Conservation (phyloP, 2,797 vertebrate species). For the Coregonus suidteri region DNA sequence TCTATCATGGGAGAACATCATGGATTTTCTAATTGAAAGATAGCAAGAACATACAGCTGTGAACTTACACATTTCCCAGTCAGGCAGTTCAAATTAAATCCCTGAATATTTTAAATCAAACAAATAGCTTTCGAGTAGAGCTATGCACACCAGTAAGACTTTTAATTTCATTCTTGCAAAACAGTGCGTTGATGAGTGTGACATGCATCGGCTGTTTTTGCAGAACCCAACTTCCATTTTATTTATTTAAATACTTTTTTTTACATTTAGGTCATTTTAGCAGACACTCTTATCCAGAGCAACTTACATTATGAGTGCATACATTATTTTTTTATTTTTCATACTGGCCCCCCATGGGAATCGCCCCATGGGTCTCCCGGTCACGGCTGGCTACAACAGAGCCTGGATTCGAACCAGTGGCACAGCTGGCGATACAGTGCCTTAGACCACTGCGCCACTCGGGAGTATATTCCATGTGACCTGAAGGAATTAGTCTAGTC, state of each 20-base stretch:
- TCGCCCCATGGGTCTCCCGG: too few relatives aligned
- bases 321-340: too few relatives aligned
- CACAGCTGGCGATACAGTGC: too few relatives aligned
- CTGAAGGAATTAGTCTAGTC: constrained; percentile 47
- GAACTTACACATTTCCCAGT: constrained; percentile 16
- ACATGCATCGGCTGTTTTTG: constrained; percentile 26
- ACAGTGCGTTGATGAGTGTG: constrained; percentile 20
- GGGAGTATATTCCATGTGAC: background rate
- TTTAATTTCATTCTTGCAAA: constrained; percentile 42
- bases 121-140: constrained; percentile 16
- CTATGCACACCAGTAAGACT: constrained; percentile 4
- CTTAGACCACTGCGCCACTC: too few relatives aligned
- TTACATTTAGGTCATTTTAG: too few relatives aligned
- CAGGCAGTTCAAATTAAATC: constrained; percentile 35
- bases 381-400: too few relatives aligned
- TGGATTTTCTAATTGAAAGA: background rate
- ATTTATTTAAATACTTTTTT: too few relatives aligned
- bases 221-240: constrained; percentile 23
- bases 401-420: too few relatives aligned
- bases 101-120: constrained; percentile 30
- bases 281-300: too few relatives aligned
- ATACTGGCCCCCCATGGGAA: too few relatives aligned
- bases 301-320: too few relatives aligned
- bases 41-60: constrained; percentile 17
- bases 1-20: constrained; percentile 4